Evolutionary conservation across 2,797 vertebrate genomes (phyloP), one percentile per base, ranked within the genome.

Genomic region (Neopelma chrysocephalum): DNA sequence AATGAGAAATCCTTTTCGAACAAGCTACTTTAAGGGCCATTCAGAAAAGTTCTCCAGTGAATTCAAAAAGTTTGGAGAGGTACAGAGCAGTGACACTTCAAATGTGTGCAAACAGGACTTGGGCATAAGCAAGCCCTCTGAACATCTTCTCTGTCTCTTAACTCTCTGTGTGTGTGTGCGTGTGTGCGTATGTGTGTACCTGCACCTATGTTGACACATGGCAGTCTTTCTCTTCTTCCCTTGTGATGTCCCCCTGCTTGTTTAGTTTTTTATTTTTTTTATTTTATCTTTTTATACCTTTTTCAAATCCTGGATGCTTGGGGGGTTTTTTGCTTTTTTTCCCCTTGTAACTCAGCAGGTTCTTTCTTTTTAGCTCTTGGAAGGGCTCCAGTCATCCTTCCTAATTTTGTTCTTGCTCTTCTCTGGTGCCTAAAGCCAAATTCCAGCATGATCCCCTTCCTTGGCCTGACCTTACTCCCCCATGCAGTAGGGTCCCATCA

Each of bases 401-500:
- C 8, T 57, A 57, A 0, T 42, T 61, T 34, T 25, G 6, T 57
- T 45, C 71, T 71, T 42, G 15, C 26, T 36, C 10, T 27, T 77
- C 3, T 12, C 10, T 29, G 58, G 31, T 43, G 9, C 32, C 9
- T 56, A 60, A 79, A 77, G 23, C 27, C 40, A 40, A 82, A 54
- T 57, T 31, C 38, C 27, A 57, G 42, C 31, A 58, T 12, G 34
- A 13, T 4, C 6, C 16, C 7, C 32, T 90, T 10, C 51, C 25
- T 89, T 34, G 13, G 21, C 47, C 48, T 62, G 68, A n/a, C 48
- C 48, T 43, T 34, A 5, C 18, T 25, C 18, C 32, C 15, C 19
- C 3, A 7, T 1, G 1, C 18, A 61, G 19, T 0, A 6, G 15
- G 19, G 7, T 64, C 21, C 38, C 26, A 4, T 4, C n/a, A 66